Percentiles rank a stretch among this genome's conserved stretches.
Conservation (phyloP, 2,888 invertebrate genomes). For the Oscheius myriophilus region DNA sequence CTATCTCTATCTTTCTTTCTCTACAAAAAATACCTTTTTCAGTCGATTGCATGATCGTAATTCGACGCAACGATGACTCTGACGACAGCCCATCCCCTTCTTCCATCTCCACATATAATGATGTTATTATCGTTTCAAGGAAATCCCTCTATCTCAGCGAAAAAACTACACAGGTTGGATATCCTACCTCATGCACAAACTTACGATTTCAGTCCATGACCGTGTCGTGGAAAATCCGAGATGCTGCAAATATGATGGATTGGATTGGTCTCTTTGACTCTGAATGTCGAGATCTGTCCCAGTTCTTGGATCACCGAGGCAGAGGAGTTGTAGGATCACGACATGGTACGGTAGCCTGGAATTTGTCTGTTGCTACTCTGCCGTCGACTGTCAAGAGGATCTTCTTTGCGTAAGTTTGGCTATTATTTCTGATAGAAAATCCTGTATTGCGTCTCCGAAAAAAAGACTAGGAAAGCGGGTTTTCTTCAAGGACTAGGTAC, state of each 20-base stretch:
- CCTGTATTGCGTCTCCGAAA: too few relatives aligned
- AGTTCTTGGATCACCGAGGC: conserved; percentile 26
- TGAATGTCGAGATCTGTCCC: conserved; percentile 21
- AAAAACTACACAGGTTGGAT: conserved; percentile 6
- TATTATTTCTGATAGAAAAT: too few relatives aligned
- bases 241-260: conserved; percentile 41
- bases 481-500: too few relatives aligned
- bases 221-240: conserved; percentile 40
- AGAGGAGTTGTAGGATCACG: conserved; percentile 16
- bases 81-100: neutral
- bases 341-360: conserved; percentile 9
- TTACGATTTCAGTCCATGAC: conserved; percentile 33
- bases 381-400: conserved; percentile 2
- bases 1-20: neutral
- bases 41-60: conserved; percentile 5
- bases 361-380: conserved; percentile 5
- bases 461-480: too few relatives aligned
- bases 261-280: conserved; percentile 55
- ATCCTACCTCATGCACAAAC: neutral
- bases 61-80: conserved; percentile 9
- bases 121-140: conserved; percentile 12
- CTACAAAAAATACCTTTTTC: too few relatives aligned
- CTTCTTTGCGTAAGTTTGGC: conserved; percentile 30
- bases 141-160: conserved; percentile 4
- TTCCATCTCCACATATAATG: neutral